These are phyloP conservation scores for Trochalopteron elliotii DNA, from an alignment of 2,113 vertebrate species.

Conservation along the genomic window DNA sequence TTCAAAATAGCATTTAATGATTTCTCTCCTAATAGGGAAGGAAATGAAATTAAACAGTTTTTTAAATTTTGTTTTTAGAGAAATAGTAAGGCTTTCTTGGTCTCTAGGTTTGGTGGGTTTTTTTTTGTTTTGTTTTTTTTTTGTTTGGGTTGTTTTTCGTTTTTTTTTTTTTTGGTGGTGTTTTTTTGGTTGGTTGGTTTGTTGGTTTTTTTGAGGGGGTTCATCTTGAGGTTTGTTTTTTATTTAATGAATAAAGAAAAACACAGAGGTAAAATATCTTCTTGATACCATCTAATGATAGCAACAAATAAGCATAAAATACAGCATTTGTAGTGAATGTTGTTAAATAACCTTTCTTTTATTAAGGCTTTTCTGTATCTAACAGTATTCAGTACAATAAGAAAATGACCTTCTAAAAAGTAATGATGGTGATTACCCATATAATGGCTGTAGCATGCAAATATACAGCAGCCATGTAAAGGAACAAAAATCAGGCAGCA, in stretches of 20 bases:
- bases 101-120: neutral
- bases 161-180: neutral
- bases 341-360: neutral
- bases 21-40: neutral
- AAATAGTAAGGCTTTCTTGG: neutral
- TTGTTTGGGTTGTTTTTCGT: no score
- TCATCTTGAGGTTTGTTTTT: neutral
- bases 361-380: neutral
- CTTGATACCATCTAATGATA: neutral
- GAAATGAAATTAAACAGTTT: neutral
- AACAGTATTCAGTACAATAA: conserved; percentile 4
- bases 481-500: conserved; percentile 64
- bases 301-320: neutral
- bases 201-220: neutral
- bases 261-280: neutral
- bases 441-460: conserved; percentile 38
- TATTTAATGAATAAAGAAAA: neutral
- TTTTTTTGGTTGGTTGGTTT: neutral
- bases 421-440: conserved; percentile 14
- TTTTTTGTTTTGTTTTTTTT: neutral
- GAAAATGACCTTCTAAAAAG: conserved; percentile 50
- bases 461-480: conserved; percentile 30
- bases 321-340: neutral
- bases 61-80: neutral
- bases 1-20: neutral